Conservation (phyloP, 2,888 invertebrate species). For the Vanessa cardui region DNA sequence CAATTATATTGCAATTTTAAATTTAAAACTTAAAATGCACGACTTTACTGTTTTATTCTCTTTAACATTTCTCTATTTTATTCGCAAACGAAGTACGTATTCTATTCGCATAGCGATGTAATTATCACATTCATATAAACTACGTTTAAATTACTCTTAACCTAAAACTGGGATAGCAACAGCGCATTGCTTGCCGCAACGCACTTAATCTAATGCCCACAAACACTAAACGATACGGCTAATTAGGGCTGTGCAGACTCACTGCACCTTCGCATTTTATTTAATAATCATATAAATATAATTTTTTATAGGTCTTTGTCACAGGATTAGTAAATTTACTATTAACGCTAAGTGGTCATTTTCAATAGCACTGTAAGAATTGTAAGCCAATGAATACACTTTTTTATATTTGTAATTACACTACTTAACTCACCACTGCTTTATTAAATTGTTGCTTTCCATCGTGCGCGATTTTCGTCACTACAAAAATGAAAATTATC, state of each 20-base stretch:
- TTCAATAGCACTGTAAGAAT: too few species aligned
- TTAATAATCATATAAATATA: conserved; percentile 9
- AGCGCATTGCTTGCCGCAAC: conserved; percentile 31
- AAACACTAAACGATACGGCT: conserved; percentile 31
- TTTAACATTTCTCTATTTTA: conserved; percentile 19
- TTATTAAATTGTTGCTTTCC: too few species aligned
- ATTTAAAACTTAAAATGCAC: conserved; percentile 6
- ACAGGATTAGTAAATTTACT: too few species aligned
- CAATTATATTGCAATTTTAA: conserved; percentile 14
- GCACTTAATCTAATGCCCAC: conserved; percentile 24
- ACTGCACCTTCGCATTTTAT: conserved; percentile 10
- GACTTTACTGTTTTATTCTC: conserved; percentile 18
- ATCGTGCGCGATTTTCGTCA: too few species aligned
- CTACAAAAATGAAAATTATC: too few species aligned
- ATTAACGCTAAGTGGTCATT: too few species aligned
- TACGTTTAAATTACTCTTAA: conserved; percentile 39
- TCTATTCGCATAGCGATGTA: conserved; percentile 31
- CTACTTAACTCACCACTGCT: too few species aligned
- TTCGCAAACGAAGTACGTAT: conserved; percentile 16
- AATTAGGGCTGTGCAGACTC: conserved; percentile 28
- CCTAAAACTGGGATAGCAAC: conserved; percentile 32
- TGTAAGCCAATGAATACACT: too few species aligned
- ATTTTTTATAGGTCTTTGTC: too few species aligned
- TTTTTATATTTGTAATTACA: too few species aligned
- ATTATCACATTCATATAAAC: conserved; percentile 37